Percentiles rank a stretch among this genome's conserved stretches.
These are phyloP conservation scores for Ophioninae sp. DNA, from an alignment of 2,888 invertebrate genomes.

Conservation along the genomic window DNA sequence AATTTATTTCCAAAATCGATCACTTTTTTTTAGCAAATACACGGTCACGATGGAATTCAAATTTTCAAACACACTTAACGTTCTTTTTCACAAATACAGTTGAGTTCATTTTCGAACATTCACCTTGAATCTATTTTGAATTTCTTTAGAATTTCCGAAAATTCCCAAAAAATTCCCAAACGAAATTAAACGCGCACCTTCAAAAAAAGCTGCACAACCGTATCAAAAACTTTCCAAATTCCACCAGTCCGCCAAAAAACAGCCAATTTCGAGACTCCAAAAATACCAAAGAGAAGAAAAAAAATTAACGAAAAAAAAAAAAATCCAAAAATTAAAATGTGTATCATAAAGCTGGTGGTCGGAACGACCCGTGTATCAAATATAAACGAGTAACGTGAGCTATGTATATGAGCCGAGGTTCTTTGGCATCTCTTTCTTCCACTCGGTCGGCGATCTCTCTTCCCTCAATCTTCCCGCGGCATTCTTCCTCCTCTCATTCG, in stretches of 20 bases:
- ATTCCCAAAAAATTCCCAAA: neutral
- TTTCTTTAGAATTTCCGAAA: neutral
- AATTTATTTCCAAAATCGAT: no score
- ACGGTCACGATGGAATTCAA: no score
- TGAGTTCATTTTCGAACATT: no score
- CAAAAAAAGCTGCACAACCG: neutral
- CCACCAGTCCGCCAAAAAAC: no score
- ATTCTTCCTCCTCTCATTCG: conserved; percentile 50
- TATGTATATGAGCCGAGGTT: conserved; percentile 32
- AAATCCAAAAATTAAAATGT: neutral
- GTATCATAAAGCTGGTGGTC: neutral
- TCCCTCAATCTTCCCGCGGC: conserved; percentile 45
- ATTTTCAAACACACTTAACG: no score
- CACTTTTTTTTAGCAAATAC: no score
- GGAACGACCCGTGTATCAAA: conserved; percentile 28
- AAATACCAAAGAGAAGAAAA: no score
- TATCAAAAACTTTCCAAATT: no score
- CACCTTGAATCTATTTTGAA: neutral
- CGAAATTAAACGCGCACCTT: neutral
- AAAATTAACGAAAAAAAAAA: neutral
- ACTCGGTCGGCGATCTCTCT: conserved; percentile 48
- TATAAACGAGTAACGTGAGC: conserved; percentile 33
- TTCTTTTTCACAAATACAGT: no score
- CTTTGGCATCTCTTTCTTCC: conserved; percentile 36
- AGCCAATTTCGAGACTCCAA: no score